A percentile compares a stretch with the other conserved stretches of the same genome.
Conservation (phyloP, 1,140 invertebrate genomes). For the Cotesia chilonis region DNA sequence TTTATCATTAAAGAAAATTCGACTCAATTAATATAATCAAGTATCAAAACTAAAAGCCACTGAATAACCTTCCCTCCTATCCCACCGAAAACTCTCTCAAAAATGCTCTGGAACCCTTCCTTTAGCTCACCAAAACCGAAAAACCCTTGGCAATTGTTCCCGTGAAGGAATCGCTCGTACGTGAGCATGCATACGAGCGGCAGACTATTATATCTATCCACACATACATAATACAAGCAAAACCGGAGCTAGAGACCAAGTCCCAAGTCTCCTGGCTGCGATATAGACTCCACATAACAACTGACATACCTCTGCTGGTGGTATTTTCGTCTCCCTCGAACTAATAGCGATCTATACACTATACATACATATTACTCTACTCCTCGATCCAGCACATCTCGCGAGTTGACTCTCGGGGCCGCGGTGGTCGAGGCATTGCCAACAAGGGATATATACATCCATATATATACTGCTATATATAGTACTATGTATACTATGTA, state of each 20-base stretch:
- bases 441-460: constrained; percentile 5
- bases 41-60: too few species aligned
- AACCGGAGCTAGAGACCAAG: background rate
- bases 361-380: too few species aligned
- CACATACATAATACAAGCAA: background rate
- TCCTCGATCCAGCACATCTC: background rate
- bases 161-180: constrained; percentile 27
- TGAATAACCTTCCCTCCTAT: too few species aligned
- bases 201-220: too few species aligned
- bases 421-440: constrained; percentile 16
- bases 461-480: background rate
- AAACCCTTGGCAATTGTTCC: background rate
- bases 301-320: too few species aligned
- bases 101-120: too few species aligned
- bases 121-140: background rate
- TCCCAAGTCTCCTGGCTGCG: too few species aligned
- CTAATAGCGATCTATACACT: background rate
- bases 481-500: background rate
- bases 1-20: too few species aligned
- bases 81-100: too few species aligned
- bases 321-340: constrained; percentile 1
- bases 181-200: constrained; percentile 30
- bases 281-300: too few species aligned
- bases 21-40: too few species aligned
- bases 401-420: constrained; percentile 28